Percentiles rank a stretch among this genome's conserved stretches.
Conservation (phyloP, 2,797 vertebrate species). For the Lateolabrax maculatus region DNA sequence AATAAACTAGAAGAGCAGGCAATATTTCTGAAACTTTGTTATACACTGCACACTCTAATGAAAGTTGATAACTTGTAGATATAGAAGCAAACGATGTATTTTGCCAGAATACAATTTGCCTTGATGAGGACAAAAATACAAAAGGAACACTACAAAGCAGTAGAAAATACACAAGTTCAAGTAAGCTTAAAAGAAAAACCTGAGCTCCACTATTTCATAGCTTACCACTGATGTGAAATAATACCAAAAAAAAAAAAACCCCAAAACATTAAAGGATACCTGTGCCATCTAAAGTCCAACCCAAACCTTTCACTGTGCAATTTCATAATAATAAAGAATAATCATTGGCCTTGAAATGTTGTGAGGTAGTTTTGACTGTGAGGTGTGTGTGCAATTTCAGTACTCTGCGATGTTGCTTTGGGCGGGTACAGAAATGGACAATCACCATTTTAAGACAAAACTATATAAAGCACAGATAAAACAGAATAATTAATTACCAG, state of each 20-base stretch:
- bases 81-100: background rate
- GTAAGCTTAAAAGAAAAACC: background rate
- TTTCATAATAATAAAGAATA: too few species aligned
- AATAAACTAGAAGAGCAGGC: background rate
- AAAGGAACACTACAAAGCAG: background rate
- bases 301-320: background rate
- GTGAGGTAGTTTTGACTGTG: background rate
- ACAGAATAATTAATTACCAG: too few species aligned
- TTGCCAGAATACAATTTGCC: background rate
- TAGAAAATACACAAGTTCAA: background rate
- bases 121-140: background rate
- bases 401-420: background rate
- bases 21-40: background rate
- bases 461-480: too few species aligned
- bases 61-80: background rate
- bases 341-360: background rate
- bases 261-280: conserved; percentile 3
- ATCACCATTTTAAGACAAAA: background rate
- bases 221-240: background rate
- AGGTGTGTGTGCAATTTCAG: background rate
- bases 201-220: background rate
- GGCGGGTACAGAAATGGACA: background rate
- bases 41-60: too few species aligned
- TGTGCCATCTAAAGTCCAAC: background rate
- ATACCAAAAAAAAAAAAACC: background rate